A percentile compares a stretch with the other conserved stretches of the same genome.
These are phyloP conservation scores for Cavia aperea DNA, from an alignment of 2,113 vertebrate genomes.

Conservation along the genomic window DNA sequence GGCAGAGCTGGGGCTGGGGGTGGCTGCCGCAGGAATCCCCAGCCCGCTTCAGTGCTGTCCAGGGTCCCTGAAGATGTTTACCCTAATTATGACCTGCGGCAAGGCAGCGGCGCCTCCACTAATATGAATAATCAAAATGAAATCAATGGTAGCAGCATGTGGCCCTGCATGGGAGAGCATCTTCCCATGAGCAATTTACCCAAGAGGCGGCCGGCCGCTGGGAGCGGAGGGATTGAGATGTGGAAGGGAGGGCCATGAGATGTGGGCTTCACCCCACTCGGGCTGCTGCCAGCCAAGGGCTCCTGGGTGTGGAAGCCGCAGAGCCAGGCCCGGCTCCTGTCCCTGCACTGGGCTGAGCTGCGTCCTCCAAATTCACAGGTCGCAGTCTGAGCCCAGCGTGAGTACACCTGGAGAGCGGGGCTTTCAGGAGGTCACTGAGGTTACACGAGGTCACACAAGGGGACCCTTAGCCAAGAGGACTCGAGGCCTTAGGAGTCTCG, in stretches of 20 bases:
- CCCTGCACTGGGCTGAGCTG: not conserved
- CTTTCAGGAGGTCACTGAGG: not conserved
- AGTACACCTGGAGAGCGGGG: not conserved
- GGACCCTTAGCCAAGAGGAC: not conserved
- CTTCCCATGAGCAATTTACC: constrained; percentile 27
- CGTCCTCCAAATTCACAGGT: too few species aligned
- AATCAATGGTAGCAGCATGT: constrained; percentile 1
- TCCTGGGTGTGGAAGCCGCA: not conserved
- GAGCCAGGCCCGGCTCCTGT: not conserved
- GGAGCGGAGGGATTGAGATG: not conserved
- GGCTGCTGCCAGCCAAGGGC: not conserved
- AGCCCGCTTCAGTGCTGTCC: not conserved
- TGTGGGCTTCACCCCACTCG: not conserved
- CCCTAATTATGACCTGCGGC: not conserved
- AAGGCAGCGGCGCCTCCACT: not conserved
- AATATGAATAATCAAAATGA: constrained; percentile 29
- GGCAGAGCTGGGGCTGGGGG: not conserved
- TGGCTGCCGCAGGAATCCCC: not conserved
- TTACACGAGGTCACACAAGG: not conserved
- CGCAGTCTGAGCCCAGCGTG: not conserved
- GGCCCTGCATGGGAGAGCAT: not conserved
- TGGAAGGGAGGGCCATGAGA: not conserved
- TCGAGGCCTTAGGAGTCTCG: not conserved
- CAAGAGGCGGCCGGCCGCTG: not conserved
- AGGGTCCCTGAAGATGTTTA: not conserved